Conservation (phyloP, 2,113 vertebrate species). For the Oenanthe oenanthe region DNA sequence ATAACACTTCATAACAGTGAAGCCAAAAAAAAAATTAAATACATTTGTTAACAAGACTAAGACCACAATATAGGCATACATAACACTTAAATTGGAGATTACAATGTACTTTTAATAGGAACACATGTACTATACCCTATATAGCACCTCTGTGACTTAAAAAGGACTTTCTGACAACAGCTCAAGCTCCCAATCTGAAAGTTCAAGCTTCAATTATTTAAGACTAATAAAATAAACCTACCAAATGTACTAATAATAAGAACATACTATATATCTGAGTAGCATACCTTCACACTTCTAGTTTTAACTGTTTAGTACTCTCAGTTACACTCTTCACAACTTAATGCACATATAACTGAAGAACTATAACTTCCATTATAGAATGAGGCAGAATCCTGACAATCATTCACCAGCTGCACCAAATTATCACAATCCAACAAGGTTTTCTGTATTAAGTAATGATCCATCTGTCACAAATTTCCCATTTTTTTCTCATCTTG, state of each 20-base stretch:
- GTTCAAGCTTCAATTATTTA: neutral
- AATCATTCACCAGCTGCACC: neutral
- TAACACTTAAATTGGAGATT: neutral
- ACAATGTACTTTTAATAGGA: neutral
- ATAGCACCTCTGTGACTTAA: neutral
- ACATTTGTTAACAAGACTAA: neutral
- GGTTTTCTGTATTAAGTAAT: neutral
- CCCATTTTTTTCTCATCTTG: neutral
- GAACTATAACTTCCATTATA: neutral
- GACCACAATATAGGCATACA: neutral
- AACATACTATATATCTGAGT: neutral
- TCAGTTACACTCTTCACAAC: neutral
- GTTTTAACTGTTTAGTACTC: neutral
- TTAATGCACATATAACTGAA: neutral
- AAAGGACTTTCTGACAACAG: neutral
- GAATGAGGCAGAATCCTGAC: neutral
- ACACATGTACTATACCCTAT: neutral
- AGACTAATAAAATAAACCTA: neutral
- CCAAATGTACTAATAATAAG: neutral
- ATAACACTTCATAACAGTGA: neutral
- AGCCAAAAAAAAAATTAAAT: neutral
- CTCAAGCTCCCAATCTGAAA: neutral
- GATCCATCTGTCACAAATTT: neutral
- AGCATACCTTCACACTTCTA: neutral
- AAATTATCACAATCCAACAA: neutral